Evolutionary conservation across 2,888 invertebrate genomes (phyloP).

Genomic region (Xestia ashworthii): DNA sequence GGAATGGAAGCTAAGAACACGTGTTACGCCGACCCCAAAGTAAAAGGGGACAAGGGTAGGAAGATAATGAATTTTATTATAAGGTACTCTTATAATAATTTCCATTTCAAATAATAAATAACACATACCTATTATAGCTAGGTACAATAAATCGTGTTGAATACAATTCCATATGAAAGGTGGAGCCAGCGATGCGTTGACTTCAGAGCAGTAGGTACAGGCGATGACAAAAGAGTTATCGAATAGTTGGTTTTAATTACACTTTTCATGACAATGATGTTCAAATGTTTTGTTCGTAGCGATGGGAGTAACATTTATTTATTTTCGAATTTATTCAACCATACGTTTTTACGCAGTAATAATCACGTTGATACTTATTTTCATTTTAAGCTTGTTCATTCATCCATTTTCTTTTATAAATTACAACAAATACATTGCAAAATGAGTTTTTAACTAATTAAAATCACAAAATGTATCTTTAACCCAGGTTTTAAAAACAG

Average conservation of each 20-base stretch:
- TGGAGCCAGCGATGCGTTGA: slow-evolving; percentile 43
- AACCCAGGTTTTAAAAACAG: background rate
- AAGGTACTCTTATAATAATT: background rate
- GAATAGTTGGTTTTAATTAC: slow-evolving; percentile 25
- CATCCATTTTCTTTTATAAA: background rate
- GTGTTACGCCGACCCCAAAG: too few relatives aligned
- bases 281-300: slow-evolving; percentile 4
- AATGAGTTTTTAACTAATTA: too few relatives aligned
- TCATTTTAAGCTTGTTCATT: background rate
- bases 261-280: background rate
- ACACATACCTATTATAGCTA: background rate
- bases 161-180: slow-evolving; percentile 25
- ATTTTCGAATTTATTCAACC: background rate
- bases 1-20: too few relatives aligned
- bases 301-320: background rate
- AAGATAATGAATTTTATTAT: too few relatives aligned
- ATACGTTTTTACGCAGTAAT: background rate
- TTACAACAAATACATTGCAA: background rate
- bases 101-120: background rate
- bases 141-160: slow-evolving; percentile 9
- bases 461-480: too few relatives aligned
- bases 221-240: slow-evolving; percentile 22
- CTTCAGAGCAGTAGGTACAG: slow-evolving; percentile 22
- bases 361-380: background rate
- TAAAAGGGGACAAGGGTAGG: too few relatives aligned